Evolutionary conservation across 2,888 invertebrate species (phyloP), one percentile per base, ranked within the genome.

Genomic region (Xestobium rufovillosum): DNA sequence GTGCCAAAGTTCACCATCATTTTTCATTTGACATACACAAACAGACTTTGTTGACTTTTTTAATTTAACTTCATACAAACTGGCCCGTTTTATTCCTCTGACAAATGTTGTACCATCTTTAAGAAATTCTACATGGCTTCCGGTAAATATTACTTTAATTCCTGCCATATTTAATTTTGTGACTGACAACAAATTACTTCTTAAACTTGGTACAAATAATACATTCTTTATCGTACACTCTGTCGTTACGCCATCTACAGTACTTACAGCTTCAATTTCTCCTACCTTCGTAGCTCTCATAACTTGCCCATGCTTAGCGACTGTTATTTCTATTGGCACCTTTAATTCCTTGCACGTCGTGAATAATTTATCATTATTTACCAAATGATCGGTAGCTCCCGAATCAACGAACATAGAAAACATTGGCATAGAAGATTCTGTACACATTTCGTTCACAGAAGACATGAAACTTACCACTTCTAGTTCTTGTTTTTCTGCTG

Each of bases 351-450:
- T 29, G 14, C 17, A 11, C 14, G 12, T 16, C 26, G n/a, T 19
- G 17, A 39, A 39, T 10, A 30, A 36, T 6, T n/a, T 14, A 16
- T 19, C 36, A 8, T 27, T 12, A 36, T 40, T 32, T 11, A 42
- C 39, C 28, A 40, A 34, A 28, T 43, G 41, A 30, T 41, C 41
- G 10, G 43, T 41, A 10, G 43, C 43, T 23, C 41, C 43, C 23
- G 33, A 33, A 30, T 42, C 42, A 8, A 34, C 28, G 12, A 27
- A 31, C 29, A n/a, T n/a, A n/a, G n/a, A n/a, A n/a, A n/a, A n/a
- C n/a, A n/a, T n/a, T n/a, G n/a, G n/a, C n/a, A n/a, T n/a, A n/a
- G n/a, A n/a, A n/a, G n/a, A n/a, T n/a, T n/a, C n/a, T n/a, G n/a
- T n/a, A n/a, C n/a, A n/a, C n/a, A n/a, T n/a, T n/a, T n/a, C n/a